phyloP scores from a whole-genome alignment of 2,888 invertebrate species.

The Azorinus chamasolen region DNA sequence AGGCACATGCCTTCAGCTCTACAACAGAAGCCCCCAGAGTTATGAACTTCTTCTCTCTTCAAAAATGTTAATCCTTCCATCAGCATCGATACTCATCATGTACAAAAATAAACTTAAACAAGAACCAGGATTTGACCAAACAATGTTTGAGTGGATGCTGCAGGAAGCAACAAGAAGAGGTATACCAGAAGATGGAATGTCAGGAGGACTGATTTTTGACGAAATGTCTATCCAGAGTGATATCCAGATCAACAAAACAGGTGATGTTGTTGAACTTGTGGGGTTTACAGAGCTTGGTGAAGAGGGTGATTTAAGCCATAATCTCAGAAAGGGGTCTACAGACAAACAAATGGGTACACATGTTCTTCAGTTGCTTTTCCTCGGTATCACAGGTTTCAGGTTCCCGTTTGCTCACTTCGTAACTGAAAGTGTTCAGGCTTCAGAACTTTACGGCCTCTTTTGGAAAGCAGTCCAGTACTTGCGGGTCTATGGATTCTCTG shows the following conservation, averaged over 20 bases:
- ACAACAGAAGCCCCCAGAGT: conserved; percentile 30
- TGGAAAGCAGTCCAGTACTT: conserved; percentile 43
- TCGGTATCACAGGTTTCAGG: conserved; percentile 58
- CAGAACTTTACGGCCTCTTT: conserved; percentile 39
- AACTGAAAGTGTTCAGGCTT: conserved; percentile 38
- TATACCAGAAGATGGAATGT: conserved; percentile 39
- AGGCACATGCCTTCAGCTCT: conserved; percentile 32
- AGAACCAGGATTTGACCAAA: conserved; percentile 42
- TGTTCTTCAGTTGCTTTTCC: conserved; percentile 51
- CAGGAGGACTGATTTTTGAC: conserved; percentile 58
- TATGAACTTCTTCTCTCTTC: conserved; percentile 27
- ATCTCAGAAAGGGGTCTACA: conserved; percentile 34
- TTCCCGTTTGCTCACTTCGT: conserved; percentile 55
- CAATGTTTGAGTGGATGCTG: conserved; percentile 56
- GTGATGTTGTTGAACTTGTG: conserved; percentile 53
- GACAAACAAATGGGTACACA: conserved; percentile 34
- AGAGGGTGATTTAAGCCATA: conserved; percentile 44
- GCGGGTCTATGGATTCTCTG: conserved; percentile 24
- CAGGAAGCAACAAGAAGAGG: conserved; percentile 44
- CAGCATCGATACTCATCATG: conserved; percentile 18
- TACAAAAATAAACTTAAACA: no score
- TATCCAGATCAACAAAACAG: conserved; percentile 49
- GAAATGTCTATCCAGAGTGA: conserved; percentile 66
- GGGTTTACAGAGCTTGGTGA: conserved; percentile 47
- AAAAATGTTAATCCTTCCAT: no score